phyloP scores from a whole-genome alignment of 2,113 vertebrate genomes.

The Sula dactylatra region DNA sequence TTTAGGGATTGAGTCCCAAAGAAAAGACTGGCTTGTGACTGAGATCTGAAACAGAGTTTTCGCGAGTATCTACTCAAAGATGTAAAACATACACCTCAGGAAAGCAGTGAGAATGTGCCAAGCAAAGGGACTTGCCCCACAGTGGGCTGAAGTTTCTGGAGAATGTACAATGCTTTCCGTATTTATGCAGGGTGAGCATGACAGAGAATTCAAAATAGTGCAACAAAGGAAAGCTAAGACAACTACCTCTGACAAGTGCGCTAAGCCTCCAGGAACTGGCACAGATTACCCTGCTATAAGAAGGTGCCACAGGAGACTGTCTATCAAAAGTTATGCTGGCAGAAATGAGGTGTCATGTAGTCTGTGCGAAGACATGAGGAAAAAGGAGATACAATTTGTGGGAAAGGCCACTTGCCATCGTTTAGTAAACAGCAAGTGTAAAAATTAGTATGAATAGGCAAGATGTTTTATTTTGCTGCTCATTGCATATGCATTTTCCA shows the following conservation, averaged over 20 bases:
- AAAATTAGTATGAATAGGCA: background rate
- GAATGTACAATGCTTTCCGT: accelerated
- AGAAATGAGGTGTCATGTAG: background rate
- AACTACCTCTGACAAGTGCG: background rate
- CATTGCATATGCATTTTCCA: accelerated
- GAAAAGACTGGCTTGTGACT: constrained; percentile 2
- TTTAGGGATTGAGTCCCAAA: constrained; percentile 9
- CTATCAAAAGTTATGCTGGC: background rate
- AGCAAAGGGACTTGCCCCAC: background rate
- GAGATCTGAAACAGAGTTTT: background rate
- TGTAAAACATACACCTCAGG: background rate
- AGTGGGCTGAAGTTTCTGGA: background rate
- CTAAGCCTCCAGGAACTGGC: background rate
- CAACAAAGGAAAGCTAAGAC: background rate
- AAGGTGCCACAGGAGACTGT: background rate
- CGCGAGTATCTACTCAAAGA: background rate
- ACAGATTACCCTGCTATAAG: background rate
- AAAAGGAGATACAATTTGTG: background rate
- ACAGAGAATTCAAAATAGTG: background rate
- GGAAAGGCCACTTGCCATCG: background rate
- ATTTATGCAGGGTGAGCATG: background rate
- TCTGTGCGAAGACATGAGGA: background rate
- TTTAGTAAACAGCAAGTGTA: background rate
- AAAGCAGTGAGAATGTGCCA: background rate
- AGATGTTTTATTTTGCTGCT: background rate